Percentiles rank a stretch among this genome's conserved stretches.
Evolutionary conservation across 2,113 vertebrate species (phyloP).

Genomic region (Ascaphus truei): DNA sequence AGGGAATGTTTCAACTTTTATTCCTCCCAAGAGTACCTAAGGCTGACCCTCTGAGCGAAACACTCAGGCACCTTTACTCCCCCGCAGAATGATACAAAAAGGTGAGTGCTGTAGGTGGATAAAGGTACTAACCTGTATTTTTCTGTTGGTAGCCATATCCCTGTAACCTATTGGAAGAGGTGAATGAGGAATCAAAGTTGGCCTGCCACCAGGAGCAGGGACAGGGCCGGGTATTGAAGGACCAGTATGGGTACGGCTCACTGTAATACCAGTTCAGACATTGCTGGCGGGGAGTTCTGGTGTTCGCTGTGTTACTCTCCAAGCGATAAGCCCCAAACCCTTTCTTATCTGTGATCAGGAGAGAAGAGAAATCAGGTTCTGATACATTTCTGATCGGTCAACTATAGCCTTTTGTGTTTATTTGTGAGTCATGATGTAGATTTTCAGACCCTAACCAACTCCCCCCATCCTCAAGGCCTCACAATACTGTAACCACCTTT

Average conservation of each 20-base stretch:
- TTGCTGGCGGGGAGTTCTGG: neutral
- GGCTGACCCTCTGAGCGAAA: no score
- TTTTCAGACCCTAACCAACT: no score
- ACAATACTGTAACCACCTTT: no score
- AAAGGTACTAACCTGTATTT: neutral
- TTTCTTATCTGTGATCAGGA: neutral
- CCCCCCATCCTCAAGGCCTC: no score
- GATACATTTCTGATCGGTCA: no score
- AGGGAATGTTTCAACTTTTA: no score
- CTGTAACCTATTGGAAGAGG: neutral
- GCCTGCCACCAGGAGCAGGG: conserved; percentile 9
- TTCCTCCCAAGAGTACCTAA: no score
- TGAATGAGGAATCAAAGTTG: conserved; percentile 11
- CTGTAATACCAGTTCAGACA: conserved; percentile 6
- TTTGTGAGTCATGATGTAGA: no score
- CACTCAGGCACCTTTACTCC: no score
- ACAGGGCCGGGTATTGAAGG: neutral
- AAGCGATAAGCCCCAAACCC: conserved; percentile 13
- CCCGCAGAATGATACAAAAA: no score
- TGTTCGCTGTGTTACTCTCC: neutral
- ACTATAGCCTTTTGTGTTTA: no score
- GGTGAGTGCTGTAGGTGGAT: no score
- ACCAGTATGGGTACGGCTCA: neutral
- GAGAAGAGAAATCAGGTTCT: neutral
- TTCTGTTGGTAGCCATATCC: neutral